These are phyloP conservation scores for Dryomyza anilis DNA, from an alignment of 2,888 invertebrate species.

Conservation along the genomic window DNA sequence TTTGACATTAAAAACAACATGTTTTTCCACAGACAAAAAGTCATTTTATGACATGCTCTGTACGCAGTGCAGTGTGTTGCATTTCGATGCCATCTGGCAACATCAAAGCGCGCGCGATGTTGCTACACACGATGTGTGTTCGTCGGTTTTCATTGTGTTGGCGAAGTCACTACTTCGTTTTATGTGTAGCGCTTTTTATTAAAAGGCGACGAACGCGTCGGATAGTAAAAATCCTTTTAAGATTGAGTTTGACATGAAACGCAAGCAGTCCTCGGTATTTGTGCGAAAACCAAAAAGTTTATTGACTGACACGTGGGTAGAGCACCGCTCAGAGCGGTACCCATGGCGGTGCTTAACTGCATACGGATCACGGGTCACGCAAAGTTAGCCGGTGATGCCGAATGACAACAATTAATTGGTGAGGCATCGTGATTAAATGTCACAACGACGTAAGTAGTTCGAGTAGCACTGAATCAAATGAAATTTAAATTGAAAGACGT, in stretches of 20 bases:
- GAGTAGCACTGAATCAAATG: too few species aligned
- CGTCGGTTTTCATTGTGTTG: constrained; percentile 13
- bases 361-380: constrained; percentile 18
- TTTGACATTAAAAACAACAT: constrained; percentile 16
- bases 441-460: too few species aligned
- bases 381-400: too few species aligned
- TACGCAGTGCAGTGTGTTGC: constrained; percentile 40
- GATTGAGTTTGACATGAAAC: constrained; percentile 39
- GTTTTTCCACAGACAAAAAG: constrained; percentile 49
- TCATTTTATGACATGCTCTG: constrained; percentile 53
- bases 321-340: background rate
- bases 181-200: constrained; percentile 23
- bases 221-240: constrained; percentile 51
- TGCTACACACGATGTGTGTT: background rate
- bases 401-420: too few species aligned
- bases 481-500: too few species aligned
- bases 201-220: constrained; percentile 39
- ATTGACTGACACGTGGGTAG: constrained; percentile 8
- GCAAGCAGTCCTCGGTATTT: constrained; percentile 17
- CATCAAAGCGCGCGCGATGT: constrained; percentile 8
- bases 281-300: background rate
- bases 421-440: too few species aligned
- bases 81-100: background rate
- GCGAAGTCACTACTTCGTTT: constrained; percentile 26
- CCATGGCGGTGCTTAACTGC: constrained; percentile 11